These are phyloP conservation scores for Chymomyza costata DNA, from an alignment of 1,140 invertebrate genomes.

Conservation along the genomic window DNA sequence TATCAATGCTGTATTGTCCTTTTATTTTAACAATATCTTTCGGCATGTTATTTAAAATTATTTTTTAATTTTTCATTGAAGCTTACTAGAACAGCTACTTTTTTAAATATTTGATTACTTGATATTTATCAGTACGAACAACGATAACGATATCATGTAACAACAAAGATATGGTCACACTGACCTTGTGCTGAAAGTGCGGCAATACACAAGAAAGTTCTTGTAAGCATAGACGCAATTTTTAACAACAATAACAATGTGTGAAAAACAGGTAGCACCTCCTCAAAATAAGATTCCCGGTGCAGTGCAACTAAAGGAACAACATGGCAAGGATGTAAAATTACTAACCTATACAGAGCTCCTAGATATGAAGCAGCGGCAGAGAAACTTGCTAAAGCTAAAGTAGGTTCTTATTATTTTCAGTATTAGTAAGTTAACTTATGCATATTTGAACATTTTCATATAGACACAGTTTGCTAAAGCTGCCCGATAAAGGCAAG, in stretches of 20 bases:
- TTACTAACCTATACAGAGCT: conserved; percentile 75
- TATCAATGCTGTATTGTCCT: too few species aligned
- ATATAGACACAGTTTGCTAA: conserved; percentile 66
- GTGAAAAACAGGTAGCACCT: conserved; percentile 4
- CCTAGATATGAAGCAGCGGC: conserved; percentile 76
- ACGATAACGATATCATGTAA: too few species aligned
- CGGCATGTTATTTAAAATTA: too few species aligned
- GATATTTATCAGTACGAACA: too few species aligned
- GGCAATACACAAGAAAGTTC: too few species aligned
- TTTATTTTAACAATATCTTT: too few species aligned
- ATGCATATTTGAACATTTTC: conserved; percentile 2
- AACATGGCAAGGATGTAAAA: conserved; percentile 64
- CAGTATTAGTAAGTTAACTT: conserved; percentile 1
- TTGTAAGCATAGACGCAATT: too few species aligned
- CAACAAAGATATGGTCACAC: too few species aligned
- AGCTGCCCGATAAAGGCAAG: conserved; percentile 82
- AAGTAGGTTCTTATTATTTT: conserved; percentile 74
- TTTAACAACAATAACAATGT: background rate
- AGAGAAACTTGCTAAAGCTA: conserved; percentile 76
- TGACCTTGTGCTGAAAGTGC: too few species aligned
- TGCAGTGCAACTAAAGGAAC: conserved; percentile 36
- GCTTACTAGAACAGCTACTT: too few species aligned
- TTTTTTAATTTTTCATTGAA: too few species aligned
- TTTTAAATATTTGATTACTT: too few species aligned
- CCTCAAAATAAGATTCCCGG: conserved; percentile 43